Base-by-base conservation (phyloP, 2,113 vertebrate genomes). In the Rana temporaria region DNA sequence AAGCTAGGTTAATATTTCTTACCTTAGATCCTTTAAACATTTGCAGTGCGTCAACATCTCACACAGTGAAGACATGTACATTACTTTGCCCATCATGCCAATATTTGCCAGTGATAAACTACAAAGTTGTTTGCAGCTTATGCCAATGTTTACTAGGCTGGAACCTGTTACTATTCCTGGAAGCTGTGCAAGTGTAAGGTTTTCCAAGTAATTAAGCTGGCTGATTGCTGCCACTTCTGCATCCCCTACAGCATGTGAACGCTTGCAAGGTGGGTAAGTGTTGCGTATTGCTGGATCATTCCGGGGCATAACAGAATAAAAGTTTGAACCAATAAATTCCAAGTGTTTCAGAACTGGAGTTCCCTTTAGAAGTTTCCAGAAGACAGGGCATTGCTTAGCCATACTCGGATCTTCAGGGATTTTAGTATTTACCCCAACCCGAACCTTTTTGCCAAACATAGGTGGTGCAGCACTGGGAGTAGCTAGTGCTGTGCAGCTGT, bases 11-110 rank as follows among this genome's bases (percentile, higher is more conserved):
- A 62, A 66, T 16, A 19, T 24, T 19, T 84, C 95, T 96, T 86
- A 99, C 98, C 98, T 96, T 90, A 99, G 95, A 88, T 99, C 96
- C 86, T 91, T 94, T 65, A 99, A 93, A 78, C 94, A 95, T 60
- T 84, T 93, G 91, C 96, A 99, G 88, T 96, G 93, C 78, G 90
- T 93, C 60, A 99, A 92, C 84, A 94, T 94, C 85, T 99, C 96
- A 74, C 94, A 87, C 64, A 99, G 92, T 66, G 96, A 94, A 0
- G 95, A 87, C 62, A 89, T 92, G 87, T 97, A 99, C 78, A 92
- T 95, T 90, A 97, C 92, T 6, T 94, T 96, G 77, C 97, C 97
- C 89, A 96, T 92, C 77, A 92, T 90, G 71, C 98, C 98, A 79
- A 99, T 90, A 91, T 99, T 98, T 86, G 97, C 97, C 48, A 99